Conservation (phyloP, 2,797 vertebrate genomes). For the Gallirallus australis region DNA sequence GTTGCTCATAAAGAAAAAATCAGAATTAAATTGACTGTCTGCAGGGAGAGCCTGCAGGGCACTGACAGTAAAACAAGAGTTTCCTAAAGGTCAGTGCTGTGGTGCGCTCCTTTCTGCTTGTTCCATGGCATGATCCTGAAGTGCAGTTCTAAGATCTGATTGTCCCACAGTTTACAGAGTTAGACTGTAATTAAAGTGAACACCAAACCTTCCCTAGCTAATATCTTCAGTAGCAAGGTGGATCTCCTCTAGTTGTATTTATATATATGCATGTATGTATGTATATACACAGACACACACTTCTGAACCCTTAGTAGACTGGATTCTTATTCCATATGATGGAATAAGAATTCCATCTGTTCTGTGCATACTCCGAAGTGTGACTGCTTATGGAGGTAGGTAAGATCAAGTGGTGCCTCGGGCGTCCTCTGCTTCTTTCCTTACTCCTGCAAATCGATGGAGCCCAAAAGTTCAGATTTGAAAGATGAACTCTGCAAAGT, state of each 20-base stretch:
- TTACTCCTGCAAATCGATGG: accelerated
- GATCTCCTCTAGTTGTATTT: not conserved
- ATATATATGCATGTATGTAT: too few relatives aligned
- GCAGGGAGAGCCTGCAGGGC: not conserved
- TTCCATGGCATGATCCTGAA: not conserved
- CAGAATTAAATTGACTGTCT: not conserved
- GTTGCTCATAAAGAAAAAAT: not conserved
- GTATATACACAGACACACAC: too few relatives aligned
- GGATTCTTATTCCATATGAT: not conserved
- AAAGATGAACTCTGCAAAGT: not conserved
- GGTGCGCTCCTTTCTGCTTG: not conserved
- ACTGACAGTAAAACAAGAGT: not conserved
- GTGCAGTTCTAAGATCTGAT: not conserved
- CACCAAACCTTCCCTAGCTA: not conserved
- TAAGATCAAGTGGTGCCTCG: accelerated
- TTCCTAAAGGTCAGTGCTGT: not conserved
- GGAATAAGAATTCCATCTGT: not conserved
- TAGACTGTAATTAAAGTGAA: not conserved
- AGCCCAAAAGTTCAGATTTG: not conserved
- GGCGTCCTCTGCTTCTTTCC: not conserved
- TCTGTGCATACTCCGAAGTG: not conserved
- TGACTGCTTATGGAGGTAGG: not conserved
- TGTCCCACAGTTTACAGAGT: not conserved
- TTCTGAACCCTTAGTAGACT: not conserved
- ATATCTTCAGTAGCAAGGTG: not conserved